Base-by-base conservation (phyloP, 2,888 invertebrate genomes). In the Pollenia amentaria region DNA sequence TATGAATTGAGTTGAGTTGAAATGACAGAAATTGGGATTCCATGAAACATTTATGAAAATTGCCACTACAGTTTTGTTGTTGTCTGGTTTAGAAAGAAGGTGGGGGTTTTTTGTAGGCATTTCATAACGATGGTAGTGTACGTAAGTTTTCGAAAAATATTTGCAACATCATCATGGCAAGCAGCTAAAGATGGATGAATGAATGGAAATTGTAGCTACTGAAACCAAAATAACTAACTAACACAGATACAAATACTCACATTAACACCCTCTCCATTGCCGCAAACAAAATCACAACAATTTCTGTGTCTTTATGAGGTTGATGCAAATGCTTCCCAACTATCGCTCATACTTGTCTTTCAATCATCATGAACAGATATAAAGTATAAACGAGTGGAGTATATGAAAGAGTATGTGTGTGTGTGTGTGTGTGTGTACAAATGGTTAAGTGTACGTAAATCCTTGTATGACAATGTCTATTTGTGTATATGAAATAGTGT, bases 1-100 rank as follows among this genome's bases (percentile, higher is more conserved):
- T 67, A 57, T 76, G 76, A 77, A 57, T 57, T 57, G 18, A 44
- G 64, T 64, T 14, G 67, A 67, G 69, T 60, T 48, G 40, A 78
- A 51, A 51, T 57, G 46, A 57, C 38, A 69, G 77, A 46, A 60
- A 57, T 69, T 57, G 44, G 46, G 51, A 64, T 76, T 67, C 57
- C 57, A 46, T 72, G 18, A 72, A 80, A 65, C 38, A 72, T 64
- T 72, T 80, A 72, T 72, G 80, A 72, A 72, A 80, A 80, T 64
- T 80, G 72, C 80, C 62, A 69, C 69, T 60, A 78, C 48, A 16
- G 16, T 79, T 70, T 60, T 80, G 14, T 7, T 65, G 46, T 44
- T 11, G 51, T 18, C 14, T 48, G 9, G 57, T 40, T 38, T 18
- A 16, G 7, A 16, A 14, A 7, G 42, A 38, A 9, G 55, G 12